A percentile compares a stretch with the other conserved stretches of the same genome.
Evolutionary conservation across 1,140 invertebrate species (phyloP).

Genomic region (Gonioctena quinquepunctata): DNA sequence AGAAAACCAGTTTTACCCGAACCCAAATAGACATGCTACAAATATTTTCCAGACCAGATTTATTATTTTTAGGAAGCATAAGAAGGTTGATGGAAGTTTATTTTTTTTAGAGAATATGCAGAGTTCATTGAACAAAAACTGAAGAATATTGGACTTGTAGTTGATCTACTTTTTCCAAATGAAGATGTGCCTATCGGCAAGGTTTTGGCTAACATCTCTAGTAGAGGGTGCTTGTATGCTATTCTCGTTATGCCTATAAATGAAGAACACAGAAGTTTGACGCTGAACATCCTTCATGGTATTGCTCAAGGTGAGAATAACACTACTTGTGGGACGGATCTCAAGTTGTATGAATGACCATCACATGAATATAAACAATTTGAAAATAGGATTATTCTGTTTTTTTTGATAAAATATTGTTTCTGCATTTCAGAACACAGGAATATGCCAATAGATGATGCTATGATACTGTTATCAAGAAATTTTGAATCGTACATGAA

Average conservation of each 20-base stretch:
- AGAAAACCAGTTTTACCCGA: too few relatives aligned
- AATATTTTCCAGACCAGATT: too few relatives aligned
- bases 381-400: too few relatives aligned
- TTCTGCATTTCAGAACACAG: constrained; percentile 87
- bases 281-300: constrained; percentile 89
- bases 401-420: too few relatives aligned
- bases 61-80: too few relatives aligned
- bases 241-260: constrained; percentile 85
- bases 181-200: constrained; percentile 81
- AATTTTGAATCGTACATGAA: constrained; percentile 81
- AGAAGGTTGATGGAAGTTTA: too few relatives aligned
- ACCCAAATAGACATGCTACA: too few relatives aligned
- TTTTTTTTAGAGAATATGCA: constrained; percentile 75
- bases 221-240: constrained; percentile 83
- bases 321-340: too few relatives aligned
- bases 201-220: constrained; percentile 86
- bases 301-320: constrained; percentile 83
- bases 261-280: constrained; percentile 82
- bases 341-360: too few relatives aligned
- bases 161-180: constrained; percentile 88
- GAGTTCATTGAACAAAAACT: constrained; percentile 85
- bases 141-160: constrained; percentile 77
- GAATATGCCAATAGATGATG: constrained; percentile 93
- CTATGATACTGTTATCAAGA: constrained; percentile 74
- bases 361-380: too few relatives aligned